Conservation (phyloP, 2,113 vertebrate species). For the Empidonax traillii region DNA sequence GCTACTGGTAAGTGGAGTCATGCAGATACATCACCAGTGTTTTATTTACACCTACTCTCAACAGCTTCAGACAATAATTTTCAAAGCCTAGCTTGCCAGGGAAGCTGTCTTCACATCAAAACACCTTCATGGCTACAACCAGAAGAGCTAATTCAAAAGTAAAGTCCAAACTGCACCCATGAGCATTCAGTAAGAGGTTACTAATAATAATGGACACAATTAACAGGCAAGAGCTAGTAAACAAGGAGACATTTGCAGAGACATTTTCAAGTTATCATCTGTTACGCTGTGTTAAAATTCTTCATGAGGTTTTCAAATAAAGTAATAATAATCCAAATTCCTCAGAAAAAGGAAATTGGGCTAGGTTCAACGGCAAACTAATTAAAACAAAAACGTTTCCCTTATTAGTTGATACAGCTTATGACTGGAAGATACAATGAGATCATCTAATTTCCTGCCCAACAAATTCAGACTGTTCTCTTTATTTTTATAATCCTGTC, state of each 20-base stretch:
- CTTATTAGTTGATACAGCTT: neutral
- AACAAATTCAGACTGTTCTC: neutral
- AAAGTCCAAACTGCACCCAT: neutral
- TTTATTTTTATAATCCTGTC: neutral
- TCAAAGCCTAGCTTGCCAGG: neutral
- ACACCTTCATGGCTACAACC: neutral
- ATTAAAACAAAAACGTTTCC: neutral
- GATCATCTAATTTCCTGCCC: neutral
- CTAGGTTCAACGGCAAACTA: neutral
- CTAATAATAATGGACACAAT: neutral
- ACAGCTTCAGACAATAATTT: neutral
- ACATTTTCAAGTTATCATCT: neutral
- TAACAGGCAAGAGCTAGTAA: neutral
- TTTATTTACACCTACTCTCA: neutral
- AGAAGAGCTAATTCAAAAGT: neutral
- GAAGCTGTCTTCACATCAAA: neutral
- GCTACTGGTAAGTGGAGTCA: accelerated
- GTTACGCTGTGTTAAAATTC: neutral
- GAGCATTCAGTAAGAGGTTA: neutral
- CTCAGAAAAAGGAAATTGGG: neutral
- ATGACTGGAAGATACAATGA: neutral
- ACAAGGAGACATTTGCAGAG: neutral
- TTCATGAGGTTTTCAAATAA: neutral
- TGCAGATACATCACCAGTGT: accelerated
- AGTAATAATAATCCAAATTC: neutral